Evolutionary conservation across 2,888 invertebrate species (phyloP).

Genomic region (Ceratothoa steindachneri): DNA sequence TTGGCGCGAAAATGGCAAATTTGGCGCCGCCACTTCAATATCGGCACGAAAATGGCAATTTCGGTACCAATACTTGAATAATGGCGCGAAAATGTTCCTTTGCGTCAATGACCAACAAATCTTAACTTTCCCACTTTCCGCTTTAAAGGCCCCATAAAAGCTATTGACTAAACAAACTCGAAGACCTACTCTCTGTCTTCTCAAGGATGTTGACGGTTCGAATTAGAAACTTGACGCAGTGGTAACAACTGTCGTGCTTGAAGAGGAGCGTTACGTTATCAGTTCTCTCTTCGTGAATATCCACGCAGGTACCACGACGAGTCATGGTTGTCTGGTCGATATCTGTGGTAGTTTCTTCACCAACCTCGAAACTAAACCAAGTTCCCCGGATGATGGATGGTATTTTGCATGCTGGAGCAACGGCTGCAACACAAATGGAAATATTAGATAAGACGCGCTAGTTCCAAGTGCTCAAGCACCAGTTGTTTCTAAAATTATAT

Average conservation of each 20-base stretch:
- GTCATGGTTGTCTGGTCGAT: conserved; percentile 77
- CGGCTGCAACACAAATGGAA: conserved; percentile 13
- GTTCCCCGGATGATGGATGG: conserved; percentile 68
- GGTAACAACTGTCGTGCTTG: conserved; percentile 61
- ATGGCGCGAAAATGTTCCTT: too few species aligned
- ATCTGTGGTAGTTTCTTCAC: conserved; percentile 73
- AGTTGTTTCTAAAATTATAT: too few species aligned
- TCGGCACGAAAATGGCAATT: too few species aligned
- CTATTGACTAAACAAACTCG: too few species aligned
- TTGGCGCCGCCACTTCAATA: too few species aligned
- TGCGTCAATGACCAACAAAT: too few species aligned
- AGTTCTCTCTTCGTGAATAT: neutral
- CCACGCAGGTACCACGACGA: conserved; percentile 52
- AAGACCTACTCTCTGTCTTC: conserved; percentile 75
- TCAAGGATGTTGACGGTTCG: conserved; percentile 83
- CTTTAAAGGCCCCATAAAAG: too few species aligned
- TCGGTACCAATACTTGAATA: too few species aligned
- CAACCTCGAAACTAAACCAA: conserved; percentile 89
- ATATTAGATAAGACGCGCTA: too few species aligned
- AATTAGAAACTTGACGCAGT: conserved; percentile 77
- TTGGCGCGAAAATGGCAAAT: too few species aligned
- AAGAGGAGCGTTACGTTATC: conserved; percentile 27
- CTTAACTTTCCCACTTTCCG: too few species aligned
- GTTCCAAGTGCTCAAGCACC: too few species aligned
- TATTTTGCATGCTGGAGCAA: conserved; percentile 19